Percentiles rank a stretch among this genome's conserved stretches.
Evolutionary conservation across 2,888 invertebrate genomes (phyloP).

Genomic region (Protonemura montana): DNA sequence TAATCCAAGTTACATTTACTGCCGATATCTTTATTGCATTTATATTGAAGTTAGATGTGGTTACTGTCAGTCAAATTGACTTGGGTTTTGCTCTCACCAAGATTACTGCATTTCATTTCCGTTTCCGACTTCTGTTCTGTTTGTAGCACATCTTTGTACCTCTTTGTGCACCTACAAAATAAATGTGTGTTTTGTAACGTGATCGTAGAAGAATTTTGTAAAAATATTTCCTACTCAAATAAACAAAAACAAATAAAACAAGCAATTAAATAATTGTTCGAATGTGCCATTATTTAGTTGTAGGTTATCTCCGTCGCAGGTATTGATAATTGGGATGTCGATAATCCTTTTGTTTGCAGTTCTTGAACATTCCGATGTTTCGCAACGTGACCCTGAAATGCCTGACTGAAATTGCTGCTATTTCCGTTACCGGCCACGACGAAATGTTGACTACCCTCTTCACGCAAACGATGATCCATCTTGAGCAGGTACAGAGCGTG

Average conservation of each 20-base stretch:
- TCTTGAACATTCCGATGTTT: conserved; percentile 96
- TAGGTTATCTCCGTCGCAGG: no score
- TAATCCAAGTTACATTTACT: no score
- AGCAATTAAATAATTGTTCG: no score
- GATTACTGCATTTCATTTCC: background rate
- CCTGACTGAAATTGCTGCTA: conserved; percentile 96
- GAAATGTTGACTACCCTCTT: conserved; percentile 91
- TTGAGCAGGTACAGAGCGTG: conserved; percentile 69
- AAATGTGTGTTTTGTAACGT: background rate
- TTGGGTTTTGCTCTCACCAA: no score
- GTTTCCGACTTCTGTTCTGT: background rate
- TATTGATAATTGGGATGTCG: background rate
- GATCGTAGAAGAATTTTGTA: background rate
- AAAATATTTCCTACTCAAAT: no score
- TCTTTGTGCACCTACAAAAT: conserved; percentile 48
- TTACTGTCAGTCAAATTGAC: no score
- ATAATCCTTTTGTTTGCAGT: conserved; percentile 62
- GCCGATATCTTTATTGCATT: no score
- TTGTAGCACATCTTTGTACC: conserved; percentile 44
- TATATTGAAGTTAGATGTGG: no score
- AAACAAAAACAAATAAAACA: no score
- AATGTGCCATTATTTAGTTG: no score
- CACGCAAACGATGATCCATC: conserved; percentile 89
- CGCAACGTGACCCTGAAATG: conserved; percentile 98
- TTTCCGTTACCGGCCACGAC: conserved; percentile 89